Conservation (phyloP, 2,113 vertebrate genomes). For the Anas platyrhynchos region DNA sequence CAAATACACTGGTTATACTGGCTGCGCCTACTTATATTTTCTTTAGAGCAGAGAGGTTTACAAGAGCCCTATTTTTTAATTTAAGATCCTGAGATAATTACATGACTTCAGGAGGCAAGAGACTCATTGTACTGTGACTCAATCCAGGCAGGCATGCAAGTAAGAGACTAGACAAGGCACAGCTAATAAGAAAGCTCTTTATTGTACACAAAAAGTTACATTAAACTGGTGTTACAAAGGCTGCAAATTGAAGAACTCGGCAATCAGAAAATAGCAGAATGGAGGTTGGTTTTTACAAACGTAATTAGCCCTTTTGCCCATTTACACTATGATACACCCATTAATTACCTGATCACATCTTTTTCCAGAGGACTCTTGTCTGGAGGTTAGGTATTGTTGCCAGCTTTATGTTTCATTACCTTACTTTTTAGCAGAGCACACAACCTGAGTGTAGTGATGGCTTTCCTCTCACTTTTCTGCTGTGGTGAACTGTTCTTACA, state of each 20-base stretch:
- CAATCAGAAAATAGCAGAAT: neutral
- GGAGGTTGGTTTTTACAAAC: neutral
- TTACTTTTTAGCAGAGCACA: neutral
- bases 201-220: neutral
- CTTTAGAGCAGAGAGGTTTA: neutral
- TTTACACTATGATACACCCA: neutral
- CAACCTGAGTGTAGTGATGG: neutral
- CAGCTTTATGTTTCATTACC: neutral
- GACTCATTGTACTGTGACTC: conserved; percentile 31
- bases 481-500: neutral
- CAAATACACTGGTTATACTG: neutral
- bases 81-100: conserved; percentile 19
- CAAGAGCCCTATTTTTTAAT: neutral
- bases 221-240: neutral
- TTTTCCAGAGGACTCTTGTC: neutral
- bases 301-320: neutral
- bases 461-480: neutral
- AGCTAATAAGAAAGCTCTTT: conserved; percentile 6
- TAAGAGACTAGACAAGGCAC: neutral
- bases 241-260: neutral
- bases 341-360: neutral
- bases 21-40: neutral
- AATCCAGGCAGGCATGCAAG: neutral
- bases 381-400: neutral
- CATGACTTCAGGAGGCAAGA: neutral